These are phyloP conservation scores for Mionectes olivaceus DNA, from an alignment of 2,797 vertebrate species.

Conservation along the genomic window DNA sequence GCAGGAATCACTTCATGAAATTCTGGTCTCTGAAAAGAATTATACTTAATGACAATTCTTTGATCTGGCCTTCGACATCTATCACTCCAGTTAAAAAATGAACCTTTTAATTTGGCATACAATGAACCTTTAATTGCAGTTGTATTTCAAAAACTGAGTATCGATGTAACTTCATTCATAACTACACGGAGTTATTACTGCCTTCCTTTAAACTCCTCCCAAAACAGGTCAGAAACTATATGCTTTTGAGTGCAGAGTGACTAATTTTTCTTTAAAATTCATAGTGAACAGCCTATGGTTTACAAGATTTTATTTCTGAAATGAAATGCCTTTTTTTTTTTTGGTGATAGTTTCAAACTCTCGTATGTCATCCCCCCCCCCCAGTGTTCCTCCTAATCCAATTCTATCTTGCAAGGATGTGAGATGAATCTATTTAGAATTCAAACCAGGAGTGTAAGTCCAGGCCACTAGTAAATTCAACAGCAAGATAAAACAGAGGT, in stretches of 20 bases:
- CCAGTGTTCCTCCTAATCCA: fast-evolving
- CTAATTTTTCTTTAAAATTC: neutral
- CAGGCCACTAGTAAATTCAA: neutral
- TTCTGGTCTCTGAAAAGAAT: neutral
- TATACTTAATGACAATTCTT: neutral
- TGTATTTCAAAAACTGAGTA: neutral
- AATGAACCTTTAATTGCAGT: neutral
- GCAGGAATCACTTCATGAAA: conserved; percentile 22
- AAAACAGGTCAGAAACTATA: neutral
- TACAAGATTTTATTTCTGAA: neutral
- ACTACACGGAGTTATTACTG: neutral
- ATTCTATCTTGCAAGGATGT: neutral
- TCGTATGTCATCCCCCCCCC: neutral
- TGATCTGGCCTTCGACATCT: neutral
- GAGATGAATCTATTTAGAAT: neutral
- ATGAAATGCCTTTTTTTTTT: neutral
- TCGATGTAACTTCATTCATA: neutral
- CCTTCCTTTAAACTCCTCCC: neutral
- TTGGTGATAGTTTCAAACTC: neutral
- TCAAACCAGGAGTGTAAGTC: neutral
- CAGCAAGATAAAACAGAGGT: neutral
- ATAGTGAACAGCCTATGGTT: neutral
- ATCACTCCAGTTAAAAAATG: neutral
- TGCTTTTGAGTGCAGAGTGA: neutral
- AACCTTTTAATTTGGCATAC: conserved; percentile 10